Conservation (phyloP, 1,140 invertebrate genomes). For the Anastatus disparis region DNA sequence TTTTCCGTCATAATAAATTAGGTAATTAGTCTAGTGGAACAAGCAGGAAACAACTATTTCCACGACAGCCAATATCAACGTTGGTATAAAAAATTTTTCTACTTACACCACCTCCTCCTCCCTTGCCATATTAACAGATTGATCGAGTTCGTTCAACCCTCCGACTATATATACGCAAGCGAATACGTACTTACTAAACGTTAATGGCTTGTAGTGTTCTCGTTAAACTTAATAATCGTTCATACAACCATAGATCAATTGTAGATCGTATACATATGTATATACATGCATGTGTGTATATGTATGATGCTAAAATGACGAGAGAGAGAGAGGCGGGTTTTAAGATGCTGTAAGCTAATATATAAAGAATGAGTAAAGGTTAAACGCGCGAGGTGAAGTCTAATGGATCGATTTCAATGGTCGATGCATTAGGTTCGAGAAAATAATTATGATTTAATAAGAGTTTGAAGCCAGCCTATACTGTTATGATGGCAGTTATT, state of each 20-base stretch:
- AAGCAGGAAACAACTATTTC: not conserved
- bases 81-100: too few relatives aligned
- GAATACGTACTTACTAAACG: not conserved
- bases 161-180: too few relatives aligned
- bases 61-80: not conserved
- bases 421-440: not conserved
- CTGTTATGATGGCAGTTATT: too few relatives aligned
- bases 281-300: too few relatives aligned
- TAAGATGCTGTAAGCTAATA: too few relatives aligned
- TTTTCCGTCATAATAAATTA: conserved; percentile 1
- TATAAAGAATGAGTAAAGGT: conserved; percentile 29
- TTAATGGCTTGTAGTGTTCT: conserved; percentile 25
- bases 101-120: too few relatives aligned
- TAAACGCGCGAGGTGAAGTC: conserved; percentile 35
- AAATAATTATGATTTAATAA: conserved; percentile 30
- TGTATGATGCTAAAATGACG: conserved; percentile 50
- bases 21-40: conserved; percentile 11
- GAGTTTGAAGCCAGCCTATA: not conserved
- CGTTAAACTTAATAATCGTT: conserved; percentile 39
- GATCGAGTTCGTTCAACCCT: conserved; percentile 5
- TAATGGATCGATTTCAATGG: conserved; percentile 26
- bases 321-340: not conserved
- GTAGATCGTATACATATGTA: conserved; percentile 2
- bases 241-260: conserved; percentile 30
- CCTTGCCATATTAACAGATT: not conserved